A percentile compares a stretch with the other conserved stretches of the same genome.
Conservation (phyloP, 2,888 invertebrate species). For the Mythimna vitellina region DNA sequence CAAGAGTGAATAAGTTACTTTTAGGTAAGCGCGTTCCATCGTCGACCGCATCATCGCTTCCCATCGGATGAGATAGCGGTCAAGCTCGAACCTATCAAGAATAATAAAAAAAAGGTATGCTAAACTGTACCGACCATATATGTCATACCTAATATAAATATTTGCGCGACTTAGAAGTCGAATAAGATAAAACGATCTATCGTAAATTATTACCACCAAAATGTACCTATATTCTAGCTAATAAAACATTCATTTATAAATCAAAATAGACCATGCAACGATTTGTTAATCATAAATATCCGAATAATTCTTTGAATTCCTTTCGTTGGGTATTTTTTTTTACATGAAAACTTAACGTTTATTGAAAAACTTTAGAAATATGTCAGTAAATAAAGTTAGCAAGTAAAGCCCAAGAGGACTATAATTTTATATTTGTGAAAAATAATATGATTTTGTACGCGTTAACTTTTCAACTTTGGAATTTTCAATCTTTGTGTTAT, state of each 20-base stretch:
- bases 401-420: conserved; percentile 11
- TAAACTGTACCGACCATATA: too few species aligned
- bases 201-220: too few species aligned
- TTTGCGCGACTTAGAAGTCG: too few species aligned
- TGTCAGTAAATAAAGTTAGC: conserved; percentile 19
- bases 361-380: conserved; percentile 41
- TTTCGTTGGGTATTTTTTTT: not conserved
- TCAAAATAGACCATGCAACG: not conserved
- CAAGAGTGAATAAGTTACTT: too few species aligned
- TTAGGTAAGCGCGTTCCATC: too few species aligned
- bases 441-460: conserved; percentile 29
- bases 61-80: too few species aligned
- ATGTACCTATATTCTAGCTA: too few species aligned
- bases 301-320: not conserved
- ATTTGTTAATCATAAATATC: conserved; percentile 3
- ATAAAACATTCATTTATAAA: not conserved
- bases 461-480: conserved; percentile 34
- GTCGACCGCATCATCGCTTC: too few species aligned
- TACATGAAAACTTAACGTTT: conserved; percentile 14
- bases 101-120: too few species aligned
- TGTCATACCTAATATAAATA: too few species aligned
- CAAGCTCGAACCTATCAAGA: too few species aligned
- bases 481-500: conserved; percentile 29
- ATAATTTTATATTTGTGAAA: conserved; percentile 25
- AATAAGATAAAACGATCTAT: too few species aligned